Base-by-base conservation (phyloP, 2,113 vertebrate genomes). In the Agelaius phoeniceus region DNA sequence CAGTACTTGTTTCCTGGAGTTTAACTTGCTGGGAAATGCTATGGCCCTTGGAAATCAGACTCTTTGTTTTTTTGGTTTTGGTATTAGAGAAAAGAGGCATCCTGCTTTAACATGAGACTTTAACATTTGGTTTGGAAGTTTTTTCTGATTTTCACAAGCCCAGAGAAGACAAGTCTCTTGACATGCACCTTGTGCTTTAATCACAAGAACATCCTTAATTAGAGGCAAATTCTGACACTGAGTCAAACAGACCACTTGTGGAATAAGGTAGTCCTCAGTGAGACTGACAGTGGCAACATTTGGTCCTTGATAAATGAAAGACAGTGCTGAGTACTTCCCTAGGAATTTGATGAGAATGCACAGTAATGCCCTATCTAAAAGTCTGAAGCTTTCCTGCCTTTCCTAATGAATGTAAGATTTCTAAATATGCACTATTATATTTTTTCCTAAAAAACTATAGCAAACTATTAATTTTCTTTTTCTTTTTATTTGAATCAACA, bases 141-240 rank as follows among this genome's bases (percentile, higher is more conserved):
- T 84, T 89, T 90, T 77, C 68, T 90, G 48, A 84, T 68, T 92
- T 92, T 72, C 93, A 91, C 30, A 81, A 87, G 7, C 44, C 31
- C 87, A 44, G 46, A 85, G 78, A 93, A 92, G 76, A 93, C 26
- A 69, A 71, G 65, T 75, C 24, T 95, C 77, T 84, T 94, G 91
- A 89, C 80, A 68, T 75, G 24, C n/a, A 72, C 61, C 80, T 91
- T 94, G 73, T 68, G 73, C 80, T 94, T 93, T 94, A 89, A 95
- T 94, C 86, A 91, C 77, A 91, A 44, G 84, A 95, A 87, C 30
- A 78, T 68, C 57, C 52, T 96, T 95, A 92, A 96, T 95, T 90
- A 94, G 65, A 63, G 72, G 75, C 30, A 91, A 90, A 90, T 93
- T 80, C 83, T 95, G 87, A 93, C 65, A 88, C 39, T 41, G 78